Percentiles rank a stretch among this genome's conserved stretches.
Conservation (phyloP, 2,113 vertebrate genomes). For the Brienomyrus brachyistius region DNA sequence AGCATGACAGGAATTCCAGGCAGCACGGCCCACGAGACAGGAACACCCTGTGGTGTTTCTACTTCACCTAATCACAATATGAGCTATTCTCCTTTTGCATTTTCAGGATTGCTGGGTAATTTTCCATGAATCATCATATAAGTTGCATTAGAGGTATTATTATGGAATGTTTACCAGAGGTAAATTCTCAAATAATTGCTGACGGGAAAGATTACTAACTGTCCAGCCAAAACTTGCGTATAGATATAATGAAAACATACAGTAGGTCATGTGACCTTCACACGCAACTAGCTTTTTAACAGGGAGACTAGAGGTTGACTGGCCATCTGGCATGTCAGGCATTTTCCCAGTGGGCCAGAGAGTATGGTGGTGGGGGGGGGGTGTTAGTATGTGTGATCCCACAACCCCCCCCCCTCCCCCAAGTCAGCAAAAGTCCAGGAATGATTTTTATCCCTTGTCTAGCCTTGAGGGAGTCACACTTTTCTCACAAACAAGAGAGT, state of each 20-base stretch:
- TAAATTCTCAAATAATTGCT: background rate
- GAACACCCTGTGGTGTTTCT: background rate
- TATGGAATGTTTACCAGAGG: background rate
- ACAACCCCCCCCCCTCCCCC: no score
- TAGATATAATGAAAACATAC: background rate
- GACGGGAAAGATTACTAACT: background rate
- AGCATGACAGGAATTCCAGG: background rate
- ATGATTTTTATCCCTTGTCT: background rate
- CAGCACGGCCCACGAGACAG: background rate
- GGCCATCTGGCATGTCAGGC: background rate
- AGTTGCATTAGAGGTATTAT: background rate
- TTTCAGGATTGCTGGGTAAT: background rate
- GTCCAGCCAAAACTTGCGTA: background rate
- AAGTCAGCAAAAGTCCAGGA: background rate
- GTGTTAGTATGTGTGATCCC: background rate
- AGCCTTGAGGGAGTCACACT: background rate
- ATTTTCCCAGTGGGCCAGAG: background rate
- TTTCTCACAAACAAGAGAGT: background rate
- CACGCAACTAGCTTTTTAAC: background rate
- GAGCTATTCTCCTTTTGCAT: background rate
- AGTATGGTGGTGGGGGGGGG: background rate
- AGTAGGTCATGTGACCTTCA: background rate
- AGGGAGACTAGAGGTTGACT: background rate
- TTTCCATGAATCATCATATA: background rate
- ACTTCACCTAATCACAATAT: background rate